Evolutionary conservation across 1,140 invertebrate species (phyloP).

Genomic region (Pachypeltis micranthus): DNA sequence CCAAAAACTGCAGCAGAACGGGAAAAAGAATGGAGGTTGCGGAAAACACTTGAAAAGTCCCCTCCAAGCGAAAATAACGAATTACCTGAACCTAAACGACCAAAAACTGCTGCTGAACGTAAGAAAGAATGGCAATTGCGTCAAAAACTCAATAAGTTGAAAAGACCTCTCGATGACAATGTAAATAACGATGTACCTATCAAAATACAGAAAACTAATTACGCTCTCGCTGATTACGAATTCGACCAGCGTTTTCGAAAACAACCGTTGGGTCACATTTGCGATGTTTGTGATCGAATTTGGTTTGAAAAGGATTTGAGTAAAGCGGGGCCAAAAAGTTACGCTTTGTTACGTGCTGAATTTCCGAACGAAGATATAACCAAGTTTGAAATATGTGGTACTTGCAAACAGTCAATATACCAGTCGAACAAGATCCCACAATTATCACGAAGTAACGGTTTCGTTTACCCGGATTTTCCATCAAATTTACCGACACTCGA

Average conservation of each 20-base stretch:
- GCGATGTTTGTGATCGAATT: conserved; percentile 2
- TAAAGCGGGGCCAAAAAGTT: background rate
- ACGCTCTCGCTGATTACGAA: background rate
- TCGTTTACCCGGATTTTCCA: background rate
- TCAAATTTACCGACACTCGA: background rate
- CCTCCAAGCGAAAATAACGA: background rate
- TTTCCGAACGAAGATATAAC: background rate
- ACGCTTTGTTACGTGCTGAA: background rate
- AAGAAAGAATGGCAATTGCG: background rate
- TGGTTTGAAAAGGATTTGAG: background rate
- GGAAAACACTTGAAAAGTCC: background rate
- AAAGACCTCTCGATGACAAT: background rate
- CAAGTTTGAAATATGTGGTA: background rate
- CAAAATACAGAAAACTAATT: background rate
- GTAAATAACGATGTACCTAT: background rate
- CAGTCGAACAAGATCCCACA: background rate
- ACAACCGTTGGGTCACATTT: background rate
- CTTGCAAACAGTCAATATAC: background rate
- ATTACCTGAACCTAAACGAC: background rate
- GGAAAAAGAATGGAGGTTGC: background rate
- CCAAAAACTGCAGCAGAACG: background rate
- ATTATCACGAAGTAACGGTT: background rate
- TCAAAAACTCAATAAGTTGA: background rate
- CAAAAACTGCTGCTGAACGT: conserved; percentile 1
- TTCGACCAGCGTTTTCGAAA: background rate